A percentile compares a stretch with the other conserved stretches of the same genome.
Conservation (phyloP, 2,113 vertebrate genomes). For the Perca schrenkii region DNA sequence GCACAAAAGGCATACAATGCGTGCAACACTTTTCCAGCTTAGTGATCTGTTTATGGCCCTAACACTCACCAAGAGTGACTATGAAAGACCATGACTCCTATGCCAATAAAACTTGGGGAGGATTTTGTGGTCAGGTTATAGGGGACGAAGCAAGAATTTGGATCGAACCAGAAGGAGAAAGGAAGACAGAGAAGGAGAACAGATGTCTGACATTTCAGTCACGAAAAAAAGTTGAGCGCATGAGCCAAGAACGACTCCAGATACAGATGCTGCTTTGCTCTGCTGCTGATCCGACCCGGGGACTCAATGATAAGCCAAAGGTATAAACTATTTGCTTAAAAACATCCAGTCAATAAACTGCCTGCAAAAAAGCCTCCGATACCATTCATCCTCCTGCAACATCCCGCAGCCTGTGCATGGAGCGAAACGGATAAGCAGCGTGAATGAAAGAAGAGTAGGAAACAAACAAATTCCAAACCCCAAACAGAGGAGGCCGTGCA, state of each 20-base stretch:
- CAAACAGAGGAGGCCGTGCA: constrained; percentile 59
- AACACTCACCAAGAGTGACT: constrained; percentile 52
- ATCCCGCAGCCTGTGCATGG: constrained; percentile 35
- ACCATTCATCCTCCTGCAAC: constrained; percentile 59
- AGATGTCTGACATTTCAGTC: constrained; percentile 72
- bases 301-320: constrained; percentile 37
- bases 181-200: constrained; percentile 62
- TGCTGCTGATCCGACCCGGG: constrained; percentile 12
- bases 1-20: constrained; percentile 37
- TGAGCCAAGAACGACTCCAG: constrained; percentile 39
- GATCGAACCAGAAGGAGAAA: constrained; percentile 49
- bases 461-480: constrained; percentile 72
- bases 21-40: constrained; percentile 59
- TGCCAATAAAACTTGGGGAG: constrained; percentile 58
- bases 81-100: constrained; percentile 48
- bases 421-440: constrained; percentile 70
- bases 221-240: background rate
- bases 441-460: constrained; percentile 77
- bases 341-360: constrained; percentile 59
- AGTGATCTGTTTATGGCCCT: constrained; percentile 67
- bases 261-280: constrained; percentile 52
- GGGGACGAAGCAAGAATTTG: constrained; percentile 65
- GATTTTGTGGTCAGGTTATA: constrained; percentile 67
- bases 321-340: constrained; percentile 56
- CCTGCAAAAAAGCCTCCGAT: constrained; percentile 39